Conservation (phyloP, 2,113 vertebrate genomes). For the Cebus imitator region DNA sequence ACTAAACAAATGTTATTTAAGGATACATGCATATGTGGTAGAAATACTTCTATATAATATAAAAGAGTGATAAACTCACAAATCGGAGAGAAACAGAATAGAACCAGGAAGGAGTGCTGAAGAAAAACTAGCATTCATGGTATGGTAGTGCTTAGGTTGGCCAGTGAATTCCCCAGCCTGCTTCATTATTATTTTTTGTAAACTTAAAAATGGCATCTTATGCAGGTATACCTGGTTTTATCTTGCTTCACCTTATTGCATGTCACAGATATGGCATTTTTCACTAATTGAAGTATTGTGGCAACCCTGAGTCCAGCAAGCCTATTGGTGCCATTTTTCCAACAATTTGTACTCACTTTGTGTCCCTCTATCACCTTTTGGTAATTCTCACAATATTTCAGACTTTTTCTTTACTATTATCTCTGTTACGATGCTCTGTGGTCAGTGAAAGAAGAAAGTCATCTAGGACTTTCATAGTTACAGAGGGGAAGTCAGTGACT, state of each 20-base stretch:
- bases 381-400: background rate
- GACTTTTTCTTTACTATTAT: background rate
- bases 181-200: background rate
- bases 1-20: background rate
- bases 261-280: background rate
- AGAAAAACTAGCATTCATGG: rapidly evolving
- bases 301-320: background rate
- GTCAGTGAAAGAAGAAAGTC: background rate
- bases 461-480: background rate
- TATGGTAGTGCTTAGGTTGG: rapidly evolving
- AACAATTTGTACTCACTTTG: background rate
- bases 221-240: background rate
- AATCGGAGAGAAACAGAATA: rapidly evolving
- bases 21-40: rapidly evolving
- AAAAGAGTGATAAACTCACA: background rate
- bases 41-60: background rate
- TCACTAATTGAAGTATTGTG: background rate
- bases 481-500: background rate
- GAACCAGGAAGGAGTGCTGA: rapidly evolving
- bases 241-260: background rate
- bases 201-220: background rate
- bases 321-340: background rate
- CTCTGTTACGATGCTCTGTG: background rate
- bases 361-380: background rate
- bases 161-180: too few species aligned